These are phyloP conservation scores for Toxotes lorentzi DNA, from an alignment of 2,797 vertebrate species.

Conservation along the genomic window DNA sequence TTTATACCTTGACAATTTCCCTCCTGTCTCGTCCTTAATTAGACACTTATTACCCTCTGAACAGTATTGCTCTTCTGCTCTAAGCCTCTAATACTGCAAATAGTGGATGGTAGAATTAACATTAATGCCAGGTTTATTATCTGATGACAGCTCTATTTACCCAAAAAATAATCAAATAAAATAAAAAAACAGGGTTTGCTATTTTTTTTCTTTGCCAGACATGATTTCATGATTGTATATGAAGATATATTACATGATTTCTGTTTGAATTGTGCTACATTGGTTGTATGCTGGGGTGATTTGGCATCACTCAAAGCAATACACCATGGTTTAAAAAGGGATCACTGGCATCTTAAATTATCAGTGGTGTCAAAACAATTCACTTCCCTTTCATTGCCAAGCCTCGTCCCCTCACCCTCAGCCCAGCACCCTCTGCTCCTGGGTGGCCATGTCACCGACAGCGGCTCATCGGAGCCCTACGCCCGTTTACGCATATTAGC, in stretches of 20 bases:
- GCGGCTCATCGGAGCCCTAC: slow-evolving; percentile 72
- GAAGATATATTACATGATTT: not conserved
- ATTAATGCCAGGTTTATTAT: slow-evolving; percentile 72
- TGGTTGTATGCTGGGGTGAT: not conserved
- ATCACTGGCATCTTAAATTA: slow-evolving; percentile 81
- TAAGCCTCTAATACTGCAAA: slow-evolving; percentile 72
- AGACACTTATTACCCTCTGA: slow-evolving; percentile 81
- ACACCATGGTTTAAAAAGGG: not conserved
- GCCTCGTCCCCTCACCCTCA: slow-evolving; percentile 59
- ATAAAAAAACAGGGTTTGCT: slow-evolving; percentile 3
- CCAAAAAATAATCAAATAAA: slow-evolving; percentile 14
- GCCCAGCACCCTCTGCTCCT: slow-evolving; percentile 46
- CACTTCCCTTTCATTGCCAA: slow-evolving; percentile 78
- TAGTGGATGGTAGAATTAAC: slow-evolving; percentile 69
- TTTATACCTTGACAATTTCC: slow-evolving; percentile 78
- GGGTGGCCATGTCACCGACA: slow-evolving; percentile 71
- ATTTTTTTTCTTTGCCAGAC: slow-evolving; percentile 26
- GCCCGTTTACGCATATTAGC: slow-evolving; percentile 84
- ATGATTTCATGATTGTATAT: too few relatives aligned
- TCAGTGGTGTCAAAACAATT: slow-evolving; percentile 86
- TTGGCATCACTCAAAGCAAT: slow-evolving; percentile 21
- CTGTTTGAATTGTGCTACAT: not conserved
- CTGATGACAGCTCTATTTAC: slow-evolving; percentile 74
- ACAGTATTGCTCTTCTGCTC: slow-evolving; percentile 66
- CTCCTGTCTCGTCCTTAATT: slow-evolving; percentile 81